Percentiles rank a stretch among this genome's conserved stretches.
Evolutionary conservation across 2,113 vertebrate genomes (phyloP).

Genomic region (Strix uralensis): DNA sequence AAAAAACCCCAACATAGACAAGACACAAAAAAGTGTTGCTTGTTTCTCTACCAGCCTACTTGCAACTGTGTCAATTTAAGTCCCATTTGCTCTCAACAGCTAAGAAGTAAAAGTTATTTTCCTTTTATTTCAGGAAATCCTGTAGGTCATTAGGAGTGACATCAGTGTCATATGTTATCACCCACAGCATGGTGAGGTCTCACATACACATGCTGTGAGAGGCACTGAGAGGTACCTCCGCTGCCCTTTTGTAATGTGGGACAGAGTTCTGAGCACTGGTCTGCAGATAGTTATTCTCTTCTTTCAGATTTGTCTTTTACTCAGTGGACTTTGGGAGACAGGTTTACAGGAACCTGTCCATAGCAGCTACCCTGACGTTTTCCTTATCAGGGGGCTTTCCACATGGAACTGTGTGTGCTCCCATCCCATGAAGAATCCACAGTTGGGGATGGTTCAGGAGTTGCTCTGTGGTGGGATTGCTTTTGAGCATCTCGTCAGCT

Average conservation of each 20-base stretch:
- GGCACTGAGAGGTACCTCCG: too few relatives aligned
- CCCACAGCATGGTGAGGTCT: not conserved
- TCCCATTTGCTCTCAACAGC: not conserved
- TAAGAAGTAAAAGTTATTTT: not conserved
- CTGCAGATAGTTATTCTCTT: not conserved
- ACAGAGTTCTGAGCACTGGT: not conserved
- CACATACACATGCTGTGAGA: not conserved
- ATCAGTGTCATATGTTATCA: not conserved
- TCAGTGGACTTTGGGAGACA: not conserved
- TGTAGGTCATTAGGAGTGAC: not conserved
- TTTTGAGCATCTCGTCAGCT: not conserved
- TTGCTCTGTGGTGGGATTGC: not conserved
- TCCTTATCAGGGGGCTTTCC: not conserved
- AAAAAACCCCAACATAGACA: not conserved
- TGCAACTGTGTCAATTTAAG: not conserved
- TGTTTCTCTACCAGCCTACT: not conserved
- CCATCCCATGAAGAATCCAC: not conserved
- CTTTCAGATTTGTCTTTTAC: not conserved
- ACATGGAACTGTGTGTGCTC: not conserved
- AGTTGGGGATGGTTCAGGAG: not conserved
- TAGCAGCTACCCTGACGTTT: not conserved
- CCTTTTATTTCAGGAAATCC: not conserved
- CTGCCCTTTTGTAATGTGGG: not conserved
- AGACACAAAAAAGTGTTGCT: not conserved
- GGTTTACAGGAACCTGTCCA: not conserved